Percentiles rank a stretch among this genome's conserved stretches.
Evolutionary conservation across 2,797 vertebrate genomes (phyloP).

Genomic region (Esox lucius): DNA sequence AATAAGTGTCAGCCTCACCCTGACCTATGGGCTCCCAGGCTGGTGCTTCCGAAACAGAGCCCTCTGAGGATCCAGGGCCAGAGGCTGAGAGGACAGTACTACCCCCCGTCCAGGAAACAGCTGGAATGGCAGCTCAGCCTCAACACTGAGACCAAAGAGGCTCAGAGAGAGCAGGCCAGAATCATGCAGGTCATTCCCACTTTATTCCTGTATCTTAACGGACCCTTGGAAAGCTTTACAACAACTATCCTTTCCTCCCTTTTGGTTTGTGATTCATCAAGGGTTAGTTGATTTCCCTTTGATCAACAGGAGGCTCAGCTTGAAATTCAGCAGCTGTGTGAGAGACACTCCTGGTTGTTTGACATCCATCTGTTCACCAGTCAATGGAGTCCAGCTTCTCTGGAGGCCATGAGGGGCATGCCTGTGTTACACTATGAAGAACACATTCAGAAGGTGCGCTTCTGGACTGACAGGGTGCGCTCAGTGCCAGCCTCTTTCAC

Average conservation of each 20-base stretch:
- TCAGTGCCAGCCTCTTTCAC: slow-evolving; percentile 53
- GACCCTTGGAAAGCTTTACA: background rate
- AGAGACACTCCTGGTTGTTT: slow-evolving; percentile 68
- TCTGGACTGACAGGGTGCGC: slow-evolving; percentile 65
- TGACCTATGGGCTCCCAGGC: slow-evolving; percentile 25
- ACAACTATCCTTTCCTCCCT: background rate
- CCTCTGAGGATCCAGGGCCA: slow-evolving; percentile 57
- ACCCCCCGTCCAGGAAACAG: slow-evolving; percentile 57
- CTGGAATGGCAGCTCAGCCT: slow-evolving; percentile 72
- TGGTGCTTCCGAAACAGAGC: slow-evolving; percentile 31
- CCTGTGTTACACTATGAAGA: slow-evolving; percentile 63
- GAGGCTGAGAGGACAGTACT: slow-evolving; percentile 62
- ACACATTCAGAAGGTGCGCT: slow-evolving; percentile 61
- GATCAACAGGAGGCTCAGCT: slow-evolving; percentile 64
- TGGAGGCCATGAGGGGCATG: slow-evolving; percentile 67
- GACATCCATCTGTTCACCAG: slow-evolving; percentile 64
- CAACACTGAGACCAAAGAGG: slow-evolving; percentile 54
- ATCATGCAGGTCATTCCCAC: slow-evolving; percentile 68
- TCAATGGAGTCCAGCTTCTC: slow-evolving; percentile 62
- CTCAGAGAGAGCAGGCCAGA: slow-evolving; percentile 47
- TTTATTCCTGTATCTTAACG: background rate
- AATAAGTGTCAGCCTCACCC: slow-evolving; percentile 20
- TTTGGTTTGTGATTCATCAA: background rate
- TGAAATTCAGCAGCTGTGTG: slow-evolving; percentile 72
- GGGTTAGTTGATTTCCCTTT: slow-evolving; percentile 2